Evolutionary conservation across 2,113 vertebrate genomes (phyloP).

Genomic region (Numida meleagris): DNA sequence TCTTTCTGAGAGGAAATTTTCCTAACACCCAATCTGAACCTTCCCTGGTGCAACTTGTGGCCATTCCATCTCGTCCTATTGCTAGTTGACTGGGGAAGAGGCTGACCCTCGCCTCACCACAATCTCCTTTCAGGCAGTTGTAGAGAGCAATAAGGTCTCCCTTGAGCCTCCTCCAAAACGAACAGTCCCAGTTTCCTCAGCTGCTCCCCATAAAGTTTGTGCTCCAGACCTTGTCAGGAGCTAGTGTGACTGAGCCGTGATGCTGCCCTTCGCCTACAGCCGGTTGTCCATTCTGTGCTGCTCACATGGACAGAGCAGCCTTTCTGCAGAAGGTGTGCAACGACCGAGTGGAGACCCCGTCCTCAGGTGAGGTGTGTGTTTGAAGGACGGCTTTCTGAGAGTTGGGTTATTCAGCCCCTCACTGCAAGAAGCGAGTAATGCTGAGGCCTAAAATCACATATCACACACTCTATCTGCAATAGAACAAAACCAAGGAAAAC

Average conservation of each 20-base stretch:
- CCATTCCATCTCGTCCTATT: no score
- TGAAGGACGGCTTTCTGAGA: neutral
- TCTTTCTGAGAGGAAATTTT: no score
- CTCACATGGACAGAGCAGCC: neutral
- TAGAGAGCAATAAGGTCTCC: no score
- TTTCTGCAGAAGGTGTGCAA: neutral
- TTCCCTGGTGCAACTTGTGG: no score
- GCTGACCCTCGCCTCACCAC: no score
- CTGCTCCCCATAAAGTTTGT: no score
- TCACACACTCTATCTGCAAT: neutral
- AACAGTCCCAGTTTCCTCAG: no score
- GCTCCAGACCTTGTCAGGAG: neutral
- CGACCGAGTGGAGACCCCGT: neutral
- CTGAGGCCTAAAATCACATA: rapidly evolving
- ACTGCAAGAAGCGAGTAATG: neutral
- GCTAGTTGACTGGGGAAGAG: no score
- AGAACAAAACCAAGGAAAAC: neutral
- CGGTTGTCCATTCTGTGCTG: rapidly evolving
- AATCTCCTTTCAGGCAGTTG: no score
- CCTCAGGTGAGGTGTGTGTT: neutral
- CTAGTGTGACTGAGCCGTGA: rapidly evolving
- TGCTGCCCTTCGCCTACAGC: no score
- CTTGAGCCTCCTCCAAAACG: no score
- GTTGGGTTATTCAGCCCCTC: neutral
- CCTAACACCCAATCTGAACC: no score